phyloP scores from a whole-genome alignment of 1,140 invertebrate species.

The Listronotus bonariensis region DNA sequence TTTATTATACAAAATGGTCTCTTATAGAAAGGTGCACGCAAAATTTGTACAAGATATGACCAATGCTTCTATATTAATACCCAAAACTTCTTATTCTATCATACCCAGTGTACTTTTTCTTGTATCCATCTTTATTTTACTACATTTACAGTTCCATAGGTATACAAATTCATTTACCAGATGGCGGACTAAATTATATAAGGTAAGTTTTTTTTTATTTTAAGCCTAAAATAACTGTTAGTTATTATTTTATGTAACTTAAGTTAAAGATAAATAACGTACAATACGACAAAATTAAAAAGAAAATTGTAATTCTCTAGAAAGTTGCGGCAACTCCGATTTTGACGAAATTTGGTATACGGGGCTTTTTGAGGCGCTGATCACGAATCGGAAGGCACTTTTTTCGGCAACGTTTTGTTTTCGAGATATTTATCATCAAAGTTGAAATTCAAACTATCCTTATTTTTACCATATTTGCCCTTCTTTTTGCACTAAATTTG shows the following conservation, averaged over 20 bases:
- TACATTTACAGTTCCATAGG: conserved; percentile 29
- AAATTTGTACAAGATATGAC: conserved; percentile 26
- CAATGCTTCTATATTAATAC: conserved; percentile 25
- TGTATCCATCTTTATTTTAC: conserved; percentile 25
- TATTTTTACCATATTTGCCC: no score
- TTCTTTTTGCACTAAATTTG: no score
- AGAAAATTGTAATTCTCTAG: no score
- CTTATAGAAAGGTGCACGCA: conserved; percentile 14
- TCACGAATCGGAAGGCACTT: no score
- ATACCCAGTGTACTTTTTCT: conserved; percentile 32
- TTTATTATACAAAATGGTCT: neutral
- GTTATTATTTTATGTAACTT: neutral
- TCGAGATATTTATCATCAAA: no score
- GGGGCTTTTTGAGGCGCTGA: no score
- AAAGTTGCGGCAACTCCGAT: no score
- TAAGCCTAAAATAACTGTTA: neutral
- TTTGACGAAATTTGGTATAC: no score
- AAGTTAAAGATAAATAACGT: no score
- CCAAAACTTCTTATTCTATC: conserved; percentile 21
- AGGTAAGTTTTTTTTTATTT: conserved; percentile 17
- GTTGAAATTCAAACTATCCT: no score
- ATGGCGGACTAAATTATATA: conserved; percentile 31
- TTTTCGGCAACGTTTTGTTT: no score
- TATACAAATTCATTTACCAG: conserved; percentile 14
- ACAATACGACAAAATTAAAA: no score